Base-by-base conservation (phyloP, 2,113 vertebrate species). In the Triplophysa rosa region DNA sequence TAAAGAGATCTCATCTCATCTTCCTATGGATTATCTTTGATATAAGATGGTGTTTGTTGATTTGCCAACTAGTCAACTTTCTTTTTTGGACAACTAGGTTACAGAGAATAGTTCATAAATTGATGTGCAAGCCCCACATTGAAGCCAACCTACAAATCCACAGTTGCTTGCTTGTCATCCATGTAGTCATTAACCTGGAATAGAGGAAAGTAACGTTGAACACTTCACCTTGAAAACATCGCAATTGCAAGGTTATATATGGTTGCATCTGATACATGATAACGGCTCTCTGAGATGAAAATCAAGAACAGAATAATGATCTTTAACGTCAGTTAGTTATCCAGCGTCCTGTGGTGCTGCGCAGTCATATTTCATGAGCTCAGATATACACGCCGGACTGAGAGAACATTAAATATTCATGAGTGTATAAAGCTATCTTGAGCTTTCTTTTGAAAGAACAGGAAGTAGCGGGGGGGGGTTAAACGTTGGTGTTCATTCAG, bases 401-500 rank as follows among this genome's bases (percentile, higher is more conserved):
- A 82, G 66, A 82, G 45, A 33, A 81, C 64, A 88, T 93, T 87
- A 91, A 93, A 91, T 69, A 91, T 92, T 90, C 83, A 92, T 90
- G 85, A 90, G 75, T 49, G 84, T 86, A 89, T 91, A 87, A 88
- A 84, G 83, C 80, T 75, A 75, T 78, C 62, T 83, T 80, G 80
- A 82, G 84, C 84, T 21, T 42, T 17, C 23, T 80, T 77, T 80
- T 37, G 33, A 40, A 80, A 37, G 75, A 77, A 67, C 42, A 47
- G 47, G 72, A 78, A 64, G 66, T 19, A 77, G 62, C n/a, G 33
- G 40, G n/a, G 0, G 54, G 23, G 11, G 42, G 19, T 1, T 1
- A 61, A 52, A 77, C 58, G 42, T 66, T 72, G 49, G 23, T 73
- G 59, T 19, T 45, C 65, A 63, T 59, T 49, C 26, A 40, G 58